Evolutionary conservation across 2,113 vertebrate species (phyloP), one percentile per base, ranked within the genome.

Genomic region (Dermatemys mawii): DNA sequence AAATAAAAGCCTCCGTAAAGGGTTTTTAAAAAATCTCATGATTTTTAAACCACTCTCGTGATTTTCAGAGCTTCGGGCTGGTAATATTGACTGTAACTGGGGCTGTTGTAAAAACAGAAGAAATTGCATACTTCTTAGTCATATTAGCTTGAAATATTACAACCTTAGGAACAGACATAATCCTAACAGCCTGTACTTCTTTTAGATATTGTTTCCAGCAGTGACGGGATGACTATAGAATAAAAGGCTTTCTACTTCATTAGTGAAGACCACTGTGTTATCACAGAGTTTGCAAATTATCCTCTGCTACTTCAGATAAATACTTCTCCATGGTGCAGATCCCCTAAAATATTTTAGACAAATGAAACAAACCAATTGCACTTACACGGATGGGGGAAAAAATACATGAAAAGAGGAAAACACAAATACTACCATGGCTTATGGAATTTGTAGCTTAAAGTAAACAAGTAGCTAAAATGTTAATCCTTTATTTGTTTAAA

Each of bases 401-500:
- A 93, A 93, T 55, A 4, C 57, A 86, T 11, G 51, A 92, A 57
- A 95, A 95, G 27, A 84, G 92, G 92, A 96, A 98, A 96, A 97
- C 38, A 90, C 16, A 91, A 96, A 90, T 50, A 90, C 90, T 97
- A 79, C 94, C 92, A 91, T 94, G 90, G 41, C 70, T 97, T 92
- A 89, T 83, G 96, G 94, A 95, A 93, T 94, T 96, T 96, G 83
- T 83, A 95, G 73, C 90, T 97, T 94, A 97, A 97, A 97, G 75
- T 94, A 97, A 97, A 96, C 89, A 96, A 84, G 76, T 92, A 95
- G 46, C 44, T 94, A 41, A 88, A 97, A 93, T 85, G 85, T 83
- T 97, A 97, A 97, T 94, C 87, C 94, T 97, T 91, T 96, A 94
- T 97, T 98, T 98, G 94, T 97, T 97, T 97, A 96, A 90, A 84